Evolutionary conservation across 2,113 vertebrate species (phyloP).

Genomic region (Otis tarda): DNA sequence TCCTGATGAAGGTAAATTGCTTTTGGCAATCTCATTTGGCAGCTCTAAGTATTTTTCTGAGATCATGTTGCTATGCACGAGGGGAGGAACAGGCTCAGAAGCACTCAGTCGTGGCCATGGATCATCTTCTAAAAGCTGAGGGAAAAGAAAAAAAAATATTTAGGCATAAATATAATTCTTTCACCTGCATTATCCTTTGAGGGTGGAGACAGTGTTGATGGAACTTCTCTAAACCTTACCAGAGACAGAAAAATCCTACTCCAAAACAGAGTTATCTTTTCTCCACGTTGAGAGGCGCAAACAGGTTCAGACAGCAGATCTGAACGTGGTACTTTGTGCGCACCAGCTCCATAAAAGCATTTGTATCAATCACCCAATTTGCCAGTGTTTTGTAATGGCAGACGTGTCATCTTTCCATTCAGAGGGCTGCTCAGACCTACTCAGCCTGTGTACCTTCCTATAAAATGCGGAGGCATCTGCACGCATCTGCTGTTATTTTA

Average conservation of each 20-base stretch:
- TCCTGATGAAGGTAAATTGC: conserved; percentile 18
- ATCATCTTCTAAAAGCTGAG: conserved; percentile 76
- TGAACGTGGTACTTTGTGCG: background rate
- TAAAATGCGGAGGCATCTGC: accelerated
- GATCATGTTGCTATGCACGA: conserved; percentile 68
- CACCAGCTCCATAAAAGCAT: background rate
- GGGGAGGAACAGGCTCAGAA: conserved; percentile 74
- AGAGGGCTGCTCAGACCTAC: background rate
- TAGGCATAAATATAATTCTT: background rate
- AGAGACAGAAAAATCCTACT: background rate
- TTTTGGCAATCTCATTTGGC: conserved; percentile 67
- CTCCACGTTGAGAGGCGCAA: accelerated
- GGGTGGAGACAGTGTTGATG: accelerated
- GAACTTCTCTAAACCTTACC: background rate
- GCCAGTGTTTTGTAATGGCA: background rate
- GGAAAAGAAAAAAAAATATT: background rate
- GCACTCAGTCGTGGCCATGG: conserved; percentile 72
- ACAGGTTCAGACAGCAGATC: background rate
- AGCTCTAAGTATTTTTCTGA: conserved; percentile 70
- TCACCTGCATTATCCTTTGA: background rate
- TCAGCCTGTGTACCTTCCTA: background rate
- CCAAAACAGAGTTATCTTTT: background rate
- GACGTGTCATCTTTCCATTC: background rate
- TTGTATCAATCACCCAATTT: background rate
- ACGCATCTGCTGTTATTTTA: background rate